Evolutionary conservation across 1,140 invertebrate genomes (phyloP).

Genomic region (Arctopsyche grandis): DNA sequence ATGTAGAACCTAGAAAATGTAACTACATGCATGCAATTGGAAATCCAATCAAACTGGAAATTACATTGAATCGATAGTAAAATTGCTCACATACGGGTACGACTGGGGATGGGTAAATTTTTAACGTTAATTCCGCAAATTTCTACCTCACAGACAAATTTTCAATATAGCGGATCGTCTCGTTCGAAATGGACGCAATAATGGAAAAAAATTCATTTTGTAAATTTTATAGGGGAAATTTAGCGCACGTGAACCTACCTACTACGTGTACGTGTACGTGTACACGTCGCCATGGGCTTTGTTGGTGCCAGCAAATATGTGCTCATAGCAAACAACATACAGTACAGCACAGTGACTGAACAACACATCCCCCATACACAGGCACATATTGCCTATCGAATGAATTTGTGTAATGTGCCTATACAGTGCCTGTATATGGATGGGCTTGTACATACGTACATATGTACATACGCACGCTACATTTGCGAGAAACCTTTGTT

Average conservation of each 20-base stretch:
- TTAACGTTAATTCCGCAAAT: not conserved
- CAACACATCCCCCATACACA: not conserved
- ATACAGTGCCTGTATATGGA: too few species aligned
- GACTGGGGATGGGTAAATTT: not conserved
- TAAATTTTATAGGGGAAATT: not conserved
- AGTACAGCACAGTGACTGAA: not conserved
- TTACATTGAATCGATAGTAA: too few species aligned
- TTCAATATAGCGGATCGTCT: not conserved
- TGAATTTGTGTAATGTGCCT: not conserved
- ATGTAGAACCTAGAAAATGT: too few species aligned
- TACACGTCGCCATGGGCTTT: not conserved
- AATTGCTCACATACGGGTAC: too few species aligned
- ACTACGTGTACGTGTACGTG: not conserved
- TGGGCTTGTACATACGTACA: too few species aligned
- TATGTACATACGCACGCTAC: too few species aligned
- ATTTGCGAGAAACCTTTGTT: too few species aligned
- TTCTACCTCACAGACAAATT: not conserved
- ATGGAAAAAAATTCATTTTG: not conserved
- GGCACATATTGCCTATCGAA: too few species aligned
- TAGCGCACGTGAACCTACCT: not conserved
- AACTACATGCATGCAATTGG: too few species aligned
- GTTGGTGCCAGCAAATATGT: constrained; percentile 20
- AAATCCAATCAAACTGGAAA: too few species aligned
- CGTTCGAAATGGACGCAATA: constrained; percentile 2
- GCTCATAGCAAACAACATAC: constrained; percentile 3